Evolutionary conservation across 2,888 invertebrate species (phyloP).

Genomic region (Lepidochitona cinerea): DNA sequence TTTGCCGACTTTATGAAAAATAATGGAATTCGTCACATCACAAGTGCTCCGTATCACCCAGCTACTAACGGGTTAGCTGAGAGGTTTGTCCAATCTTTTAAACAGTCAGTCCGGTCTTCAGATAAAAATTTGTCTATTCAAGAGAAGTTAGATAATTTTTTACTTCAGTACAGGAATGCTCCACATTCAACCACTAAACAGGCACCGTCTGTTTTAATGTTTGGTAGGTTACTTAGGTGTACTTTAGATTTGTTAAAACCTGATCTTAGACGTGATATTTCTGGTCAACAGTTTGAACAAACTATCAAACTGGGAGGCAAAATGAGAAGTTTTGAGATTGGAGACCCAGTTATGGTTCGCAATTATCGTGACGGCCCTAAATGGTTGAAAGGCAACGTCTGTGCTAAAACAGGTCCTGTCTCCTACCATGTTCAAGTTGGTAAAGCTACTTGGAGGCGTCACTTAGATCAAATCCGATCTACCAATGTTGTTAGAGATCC

Average conservation of each 20-base stretch:
- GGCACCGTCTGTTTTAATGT: too few species aligned
- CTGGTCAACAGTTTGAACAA: not conserved
- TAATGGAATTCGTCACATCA: constrained; percentile 38
- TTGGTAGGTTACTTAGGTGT: not conserved
- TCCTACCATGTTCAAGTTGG: not conserved
- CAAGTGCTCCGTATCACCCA: constrained; percentile 47
- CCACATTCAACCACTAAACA: too few species aligned
- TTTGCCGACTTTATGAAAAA: constrained; percentile 40
- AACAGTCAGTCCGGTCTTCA: constrained; percentile 8
- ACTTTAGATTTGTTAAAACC: not conserved
- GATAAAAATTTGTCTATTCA: not conserved
- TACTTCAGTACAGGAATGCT: too few species aligned
- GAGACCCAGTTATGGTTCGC: not conserved
- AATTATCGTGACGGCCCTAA: constrained; percentile 1
- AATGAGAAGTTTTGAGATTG: not conserved
- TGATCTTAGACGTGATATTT: too few species aligned
- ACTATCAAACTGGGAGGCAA: not conserved
- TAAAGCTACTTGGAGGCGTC: not conserved
- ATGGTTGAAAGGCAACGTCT: not conserved
- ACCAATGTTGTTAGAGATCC: not conserved
- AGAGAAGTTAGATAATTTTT: too few species aligned
- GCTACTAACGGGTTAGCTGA: constrained; percentile 54
- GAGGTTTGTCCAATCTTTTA: constrained; percentile 43
- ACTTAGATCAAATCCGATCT: not conserved
- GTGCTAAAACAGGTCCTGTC: not conserved